Evolutionary conservation across 2,113 vertebrate genomes (phyloP), one percentile per base, ranked within the genome.

Genomic region (Amia ocellicauda): DNA sequence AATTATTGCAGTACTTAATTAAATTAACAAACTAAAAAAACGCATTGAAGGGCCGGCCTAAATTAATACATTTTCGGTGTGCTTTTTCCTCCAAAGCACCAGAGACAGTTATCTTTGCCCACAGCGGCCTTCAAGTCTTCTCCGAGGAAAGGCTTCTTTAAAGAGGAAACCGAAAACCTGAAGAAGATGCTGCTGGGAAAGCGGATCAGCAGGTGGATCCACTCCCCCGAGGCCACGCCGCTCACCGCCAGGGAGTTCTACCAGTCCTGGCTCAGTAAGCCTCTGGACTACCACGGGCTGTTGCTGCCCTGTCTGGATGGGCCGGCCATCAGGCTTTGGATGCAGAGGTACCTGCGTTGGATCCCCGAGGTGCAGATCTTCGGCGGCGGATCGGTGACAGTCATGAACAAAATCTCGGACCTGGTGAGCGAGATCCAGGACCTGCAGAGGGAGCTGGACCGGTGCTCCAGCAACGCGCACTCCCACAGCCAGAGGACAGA

Each of bases 111-210:
- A 64, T 95, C 93, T 62, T 77, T 94, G 80, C 93, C 93, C 45
- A 76, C 91, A 62, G 84, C 89, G 0, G 87, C 81, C 59, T 83
- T 88, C 14, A 93, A 94, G 68, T 75, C 89, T 40, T 81, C 91
- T 45, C 72, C 85, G 0, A 95, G 90, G 80, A 92, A 86, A 75
- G 90, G 93, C 64, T 95, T 95, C 84, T 93, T 95, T 77, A 92
- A 90, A 64, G 92, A 95, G 40, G 92, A 95, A 80, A 85, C 91
- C 0, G 93, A 93, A 72, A 89, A 91, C 24, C 88, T 94, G 64
- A 92, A 94, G 77, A 95, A 94, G 85, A 93, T 92, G 53, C 80
- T 95, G 29, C 73, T 92, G 27, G 91, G 91, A 13, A 93, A 90
- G 82, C 88, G 89, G 67, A 89, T 95, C 68, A 92, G 92, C 69